Base-by-base conservation (phyloP, 2,888 invertebrate species). In the Mythimna pallens region DNA sequence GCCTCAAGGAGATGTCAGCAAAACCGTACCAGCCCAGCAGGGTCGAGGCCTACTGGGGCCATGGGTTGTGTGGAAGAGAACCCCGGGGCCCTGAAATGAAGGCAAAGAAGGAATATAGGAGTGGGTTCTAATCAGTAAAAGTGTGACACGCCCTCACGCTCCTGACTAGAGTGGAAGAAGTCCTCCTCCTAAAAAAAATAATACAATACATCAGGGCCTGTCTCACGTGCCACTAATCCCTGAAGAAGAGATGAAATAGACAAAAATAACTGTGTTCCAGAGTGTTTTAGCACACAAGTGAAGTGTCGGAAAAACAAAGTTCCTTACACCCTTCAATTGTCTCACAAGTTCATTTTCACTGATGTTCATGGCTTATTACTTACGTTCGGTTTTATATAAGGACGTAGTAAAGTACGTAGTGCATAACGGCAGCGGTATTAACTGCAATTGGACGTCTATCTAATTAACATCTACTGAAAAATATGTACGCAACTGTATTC, bases 251-350 rank as follows among this genome's bases (percentile, higher is more conserved):
- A 67, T 5, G 6, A 62, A 69, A 59, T 10, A 73, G 22, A 70
- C 59, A 58, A 79, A 71, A 70, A 70, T 61, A 72, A 36, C 12
- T 36, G 25, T 61, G 14, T n/a, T 54, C 30, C 36, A 43, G 54
- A 78, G 65, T 50, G 20, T 57, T 63, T 66, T 34, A 50, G n/a
- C n/a, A 74, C 68, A 73, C 64, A 76, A 59, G 17, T 6, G 3
- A n/a, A 70, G 55, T 65, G n/a, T 80, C 75, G 75, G 78, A 73
- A 82, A 80, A 74, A 55, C 73, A 78, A 82, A 85, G 86, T 87
- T 82, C 30, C 76, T 86, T 87, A 66, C 76, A 74, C 86, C 65
- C 57, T 7, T 55, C 63, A 61, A 85, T 81, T 79, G 77, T 81
- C n/a, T 62, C 47, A 72, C 10, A 25, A 83, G 69, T 73, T 47